phyloP scores from a whole-genome alignment of 2,797 vertebrate species.

The Valencia hispanica region DNA sequence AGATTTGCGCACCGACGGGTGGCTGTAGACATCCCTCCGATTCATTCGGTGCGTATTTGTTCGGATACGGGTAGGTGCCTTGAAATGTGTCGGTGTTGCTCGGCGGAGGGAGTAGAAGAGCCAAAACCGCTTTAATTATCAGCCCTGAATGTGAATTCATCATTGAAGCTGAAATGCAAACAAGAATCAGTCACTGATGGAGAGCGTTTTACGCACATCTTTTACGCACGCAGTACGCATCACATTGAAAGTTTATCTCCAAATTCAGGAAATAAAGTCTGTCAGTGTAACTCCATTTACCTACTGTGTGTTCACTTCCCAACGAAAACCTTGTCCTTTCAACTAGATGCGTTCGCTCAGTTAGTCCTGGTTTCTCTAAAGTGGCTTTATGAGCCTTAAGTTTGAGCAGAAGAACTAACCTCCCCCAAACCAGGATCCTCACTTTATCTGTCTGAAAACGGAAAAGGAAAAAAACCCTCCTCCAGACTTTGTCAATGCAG shows the following conservation, averaged over 20 bases:
- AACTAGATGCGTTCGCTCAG: constrained; percentile 1
- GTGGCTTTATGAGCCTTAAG: constrained; percentile 43
- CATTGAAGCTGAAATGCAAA: constrained; percentile 27
- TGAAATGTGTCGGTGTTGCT: constrained; percentile 83
- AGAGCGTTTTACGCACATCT: constrained; percentile 46
- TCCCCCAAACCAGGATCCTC: constrained; percentile 15
- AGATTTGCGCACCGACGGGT: constrained; percentile 77
- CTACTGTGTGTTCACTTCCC: constrained; percentile 28
- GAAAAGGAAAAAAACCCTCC: constrained; percentile 1
- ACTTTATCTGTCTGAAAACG: constrained; percentile 29
- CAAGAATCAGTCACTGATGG: not conserved
- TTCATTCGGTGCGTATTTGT: constrained; percentile 89
- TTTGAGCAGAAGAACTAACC: constrained; percentile 35
- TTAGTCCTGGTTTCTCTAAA: constrained; percentile 23
- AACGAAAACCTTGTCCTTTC: constrained; percentile 3
- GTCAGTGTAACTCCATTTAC: constrained; percentile 35
- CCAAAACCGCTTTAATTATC: constrained; percentile 72
- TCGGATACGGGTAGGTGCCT: constrained; percentile 87
- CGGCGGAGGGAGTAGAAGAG: constrained; percentile 76
- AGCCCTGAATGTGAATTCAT: constrained; percentile 49
- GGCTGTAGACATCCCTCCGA: constrained; percentile 82
- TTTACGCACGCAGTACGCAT: constrained; percentile 49
- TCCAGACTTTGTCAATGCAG: constrained; percentile 67
- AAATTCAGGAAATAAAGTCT: not conserved
- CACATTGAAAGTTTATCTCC: fast-evolving